Conservation (phyloP, 2,797 vertebrate species). For the Silurus aristotelis region DNA sequence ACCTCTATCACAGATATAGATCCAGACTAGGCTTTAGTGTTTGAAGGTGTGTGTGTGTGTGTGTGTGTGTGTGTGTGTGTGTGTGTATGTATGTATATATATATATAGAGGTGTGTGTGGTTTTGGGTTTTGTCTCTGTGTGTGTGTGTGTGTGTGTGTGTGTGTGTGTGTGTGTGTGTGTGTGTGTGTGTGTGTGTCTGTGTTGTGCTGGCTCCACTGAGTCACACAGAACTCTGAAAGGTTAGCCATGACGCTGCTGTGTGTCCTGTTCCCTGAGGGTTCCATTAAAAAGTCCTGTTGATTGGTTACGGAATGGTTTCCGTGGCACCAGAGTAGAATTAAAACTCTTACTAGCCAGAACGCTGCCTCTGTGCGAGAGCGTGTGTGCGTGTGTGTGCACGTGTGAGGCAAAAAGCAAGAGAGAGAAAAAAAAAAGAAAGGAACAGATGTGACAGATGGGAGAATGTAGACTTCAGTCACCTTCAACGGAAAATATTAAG, state of each 20-base stretch:
- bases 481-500: conserved; percentile 74
- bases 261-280: conserved; percentile 54
- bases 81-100: no score
- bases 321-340: conserved; percentile 58
- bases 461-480: conserved; percentile 75
- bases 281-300: conserved; percentile 52
- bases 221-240: conserved; percentile 53
- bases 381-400: conserved; percentile 30
- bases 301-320: conserved; percentile 59
- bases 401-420: conserved; percentile 65
- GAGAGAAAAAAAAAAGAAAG: conserved; percentile 40
- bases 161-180: no score
- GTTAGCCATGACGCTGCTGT: conserved; percentile 53
- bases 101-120: no score
- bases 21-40: conserved; percentile 27
- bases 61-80: conserved; percentile 1
- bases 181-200: conserved; percentile 31
- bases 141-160: no score
- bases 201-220: conserved; percentile 45
- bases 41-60: background rate
- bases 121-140: no score
- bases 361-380: conserved; percentile 50
- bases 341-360: conserved; percentile 51
- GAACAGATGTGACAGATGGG: conserved; percentile 74
- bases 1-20: conserved; percentile 30